Evolutionary conservation across 2,888 invertebrate genomes (phyloP).

Genomic region (Iselma pallidipennis): DNA sequence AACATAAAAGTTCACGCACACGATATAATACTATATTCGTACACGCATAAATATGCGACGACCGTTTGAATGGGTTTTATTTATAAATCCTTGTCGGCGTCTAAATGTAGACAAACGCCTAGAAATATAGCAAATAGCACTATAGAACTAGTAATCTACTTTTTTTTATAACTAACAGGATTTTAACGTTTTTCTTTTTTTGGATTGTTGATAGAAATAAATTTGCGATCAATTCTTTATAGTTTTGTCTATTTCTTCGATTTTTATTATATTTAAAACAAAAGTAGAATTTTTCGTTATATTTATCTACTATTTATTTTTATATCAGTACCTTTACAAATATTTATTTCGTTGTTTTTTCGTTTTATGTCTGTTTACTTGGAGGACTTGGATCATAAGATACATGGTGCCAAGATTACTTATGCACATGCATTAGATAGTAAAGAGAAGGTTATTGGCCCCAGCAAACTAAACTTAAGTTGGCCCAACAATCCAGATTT

Average conservation of each 20-base stretch:
- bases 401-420: slow-evolving; percentile 21
- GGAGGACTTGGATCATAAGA: slow-evolving; percentile 9
- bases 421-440: slow-evolving; percentile 19
- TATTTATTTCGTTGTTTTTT: slow-evolving; percentile 2
- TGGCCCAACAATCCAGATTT: not conserved
- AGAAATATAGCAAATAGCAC: not conserved
- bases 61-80: not conserved
- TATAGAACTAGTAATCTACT: not conserved
- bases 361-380: not conserved
- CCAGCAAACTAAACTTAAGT: slow-evolving; percentile 15
- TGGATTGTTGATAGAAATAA: no score
- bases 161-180: not conserved
- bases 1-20: slow-evolving; percentile 5
- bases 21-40: slow-evolving; percentile 1
- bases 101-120: not conserved
- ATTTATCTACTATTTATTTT: slow-evolving; percentile 1
- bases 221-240: no score
- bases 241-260: not conserved
- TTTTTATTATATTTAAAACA: not conserved
- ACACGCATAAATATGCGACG: slow-evolving; percentile 3
- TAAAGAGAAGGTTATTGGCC: slow-evolving; percentile 23
- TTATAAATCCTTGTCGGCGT: not conserved
- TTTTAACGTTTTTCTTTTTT: not conserved
- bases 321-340: slow-evolving; percentile 1
- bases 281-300: not conserved